These are phyloP conservation scores for Halichondria panicea DNA, from an alignment of 37 sponge, comb jelly and placozoan species.

Conservation along the genomic window DNA sequence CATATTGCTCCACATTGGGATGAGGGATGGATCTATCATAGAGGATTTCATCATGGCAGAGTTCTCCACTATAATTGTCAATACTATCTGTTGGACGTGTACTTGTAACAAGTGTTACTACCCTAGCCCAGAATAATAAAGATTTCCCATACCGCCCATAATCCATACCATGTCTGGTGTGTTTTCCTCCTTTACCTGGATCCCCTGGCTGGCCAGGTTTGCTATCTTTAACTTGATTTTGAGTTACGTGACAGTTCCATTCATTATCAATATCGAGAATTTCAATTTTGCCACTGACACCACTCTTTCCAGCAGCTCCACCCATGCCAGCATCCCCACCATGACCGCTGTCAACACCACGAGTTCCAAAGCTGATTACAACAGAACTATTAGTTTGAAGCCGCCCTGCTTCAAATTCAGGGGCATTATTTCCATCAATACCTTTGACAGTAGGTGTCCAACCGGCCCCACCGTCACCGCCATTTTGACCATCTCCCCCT, in stretches of 20 bases:
- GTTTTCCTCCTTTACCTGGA: not conserved
- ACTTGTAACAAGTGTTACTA: too few relatives aligned
- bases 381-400: not conserved
- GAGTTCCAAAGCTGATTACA: not conserved
- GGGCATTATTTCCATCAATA: not conserved
- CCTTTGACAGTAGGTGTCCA: not conserved
- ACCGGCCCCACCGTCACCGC: not conserved
- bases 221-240: not conserved
- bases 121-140: too few relatives aligned
- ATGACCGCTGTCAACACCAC: not conserved
- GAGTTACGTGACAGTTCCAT: not conserved
- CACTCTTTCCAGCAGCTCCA: not conserved
- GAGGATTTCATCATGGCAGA: not conserved
- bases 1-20: too few relatives aligned
- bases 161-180: not conserved
- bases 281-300: not conserved
- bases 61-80: not conserved
- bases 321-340: not conserved
- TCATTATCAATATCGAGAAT: not conserved
- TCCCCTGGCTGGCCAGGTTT: not conserved
- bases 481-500: not conserved
- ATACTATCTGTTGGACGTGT: not conserved
- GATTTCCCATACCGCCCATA: not conserved
- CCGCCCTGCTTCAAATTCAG: not conserved
- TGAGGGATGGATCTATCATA: not conserved